These are phyloP conservation scores for Paramacrobiotus metropolitanus DNA, from an alignment of 1,140 invertebrate species.

Conservation along the genomic window DNA sequence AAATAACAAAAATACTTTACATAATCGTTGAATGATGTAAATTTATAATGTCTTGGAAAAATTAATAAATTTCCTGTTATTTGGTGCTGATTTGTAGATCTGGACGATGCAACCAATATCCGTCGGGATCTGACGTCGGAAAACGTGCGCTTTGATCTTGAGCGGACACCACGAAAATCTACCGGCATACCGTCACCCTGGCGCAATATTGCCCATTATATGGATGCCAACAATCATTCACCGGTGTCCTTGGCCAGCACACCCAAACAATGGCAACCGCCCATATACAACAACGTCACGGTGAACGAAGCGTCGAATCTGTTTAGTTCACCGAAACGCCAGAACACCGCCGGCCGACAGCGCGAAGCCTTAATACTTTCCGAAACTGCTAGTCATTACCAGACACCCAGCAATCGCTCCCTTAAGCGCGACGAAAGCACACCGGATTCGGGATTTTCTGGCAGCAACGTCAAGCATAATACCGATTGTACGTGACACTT, in stretches of 20 bases:
- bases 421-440: neutral
- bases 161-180: neutral
- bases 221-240: neutral
- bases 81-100: too few species aligned
- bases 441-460: neutral
- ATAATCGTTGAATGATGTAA: neutral
- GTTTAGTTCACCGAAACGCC: neutral
- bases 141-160: neutral
- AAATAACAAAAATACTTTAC: neutral
- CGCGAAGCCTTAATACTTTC: neutral
- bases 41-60: neutral
- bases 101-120: neutral
- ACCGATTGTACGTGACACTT: too few species aligned
- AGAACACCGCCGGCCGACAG: neutral
- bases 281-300: neutral
- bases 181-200: neutral
- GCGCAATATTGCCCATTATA: neutral
- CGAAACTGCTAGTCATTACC: neutral
- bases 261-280: neutral
- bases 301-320: neutral
- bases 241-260: neutral
- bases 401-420: neutral
- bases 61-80: too few species aligned
- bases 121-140: neutral
- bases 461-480: neutral